phyloP scores from a whole-genome alignment of 2,888 invertebrate species.

The Hofmannophila pseudospretella region DNA sequence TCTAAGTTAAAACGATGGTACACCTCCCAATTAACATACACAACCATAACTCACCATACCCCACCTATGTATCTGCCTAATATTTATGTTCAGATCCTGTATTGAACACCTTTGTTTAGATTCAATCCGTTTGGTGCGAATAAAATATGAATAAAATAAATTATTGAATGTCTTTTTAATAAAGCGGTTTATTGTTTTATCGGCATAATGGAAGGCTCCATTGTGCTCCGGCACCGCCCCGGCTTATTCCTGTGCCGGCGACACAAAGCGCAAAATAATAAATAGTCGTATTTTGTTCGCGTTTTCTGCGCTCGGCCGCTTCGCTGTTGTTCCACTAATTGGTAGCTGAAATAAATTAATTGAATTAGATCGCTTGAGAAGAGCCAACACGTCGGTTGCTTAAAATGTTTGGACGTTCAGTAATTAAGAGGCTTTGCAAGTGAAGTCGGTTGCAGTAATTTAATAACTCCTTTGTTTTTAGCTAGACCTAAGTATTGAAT shows the following conservation, averaged over 20 bases:
- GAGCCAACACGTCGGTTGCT: slow-evolving; percentile 54
- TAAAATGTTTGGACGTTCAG: slow-evolving; percentile 62
- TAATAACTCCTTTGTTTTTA: slow-evolving; percentile 2
- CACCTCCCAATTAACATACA: too few species aligned
- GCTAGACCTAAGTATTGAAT: background rate
- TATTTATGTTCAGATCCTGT: slow-evolving; percentile 19
- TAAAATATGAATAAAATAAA: slow-evolving; percentile 75
- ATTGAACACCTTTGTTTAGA: slow-evolving; percentile 60
- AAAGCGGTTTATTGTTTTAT: slow-evolving; percentile 73
- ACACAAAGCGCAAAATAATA: slow-evolving; percentile 71
- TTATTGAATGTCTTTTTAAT: slow-evolving; percentile 77
- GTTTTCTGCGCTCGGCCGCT: slow-evolving; percentile 66
- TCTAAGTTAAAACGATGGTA: too few species aligned
- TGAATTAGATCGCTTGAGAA: slow-evolving; percentile 64
- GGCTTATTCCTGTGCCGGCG: slow-evolving; percentile 39
- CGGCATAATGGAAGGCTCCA: slow-evolving; percentile 56
- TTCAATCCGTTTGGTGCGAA: slow-evolving; percentile 46
- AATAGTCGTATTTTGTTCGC: slow-evolving; percentile 72
- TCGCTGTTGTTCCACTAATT: slow-evolving; percentile 67
- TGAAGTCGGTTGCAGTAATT: slow-evolving; percentile 28
- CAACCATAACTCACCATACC: too few species aligned
- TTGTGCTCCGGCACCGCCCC: slow-evolving; percentile 63
- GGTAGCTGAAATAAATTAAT: slow-evolving; percentile 56
- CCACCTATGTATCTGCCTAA: background rate
- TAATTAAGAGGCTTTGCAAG: slow-evolving; percentile 41